Conservation (phyloP, 2,113 vertebrate genomes). For the Catharus bicknelli region DNA sequence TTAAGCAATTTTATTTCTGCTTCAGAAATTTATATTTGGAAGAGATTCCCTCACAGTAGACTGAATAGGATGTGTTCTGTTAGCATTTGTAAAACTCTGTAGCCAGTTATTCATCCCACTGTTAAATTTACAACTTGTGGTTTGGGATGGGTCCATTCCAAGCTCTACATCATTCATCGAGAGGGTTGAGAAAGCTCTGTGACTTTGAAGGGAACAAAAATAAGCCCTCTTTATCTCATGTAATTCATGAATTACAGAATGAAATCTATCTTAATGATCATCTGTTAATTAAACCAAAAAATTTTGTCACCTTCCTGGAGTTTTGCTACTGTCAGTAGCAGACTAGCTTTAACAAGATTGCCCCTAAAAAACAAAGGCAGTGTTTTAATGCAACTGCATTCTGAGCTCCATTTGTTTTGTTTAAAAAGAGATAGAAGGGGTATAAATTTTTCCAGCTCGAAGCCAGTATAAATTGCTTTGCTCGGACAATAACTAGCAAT, state of each 20-base stretch:
- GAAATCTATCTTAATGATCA: neutral
- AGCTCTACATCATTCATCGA: neutral
- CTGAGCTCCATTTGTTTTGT: neutral
- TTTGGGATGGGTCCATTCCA: conserved; percentile 16
- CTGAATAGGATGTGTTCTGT: conserved; percentile 3
- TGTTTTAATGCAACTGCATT: neutral
- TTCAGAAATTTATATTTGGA: conserved; percentile 3
- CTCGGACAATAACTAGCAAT: neutral
- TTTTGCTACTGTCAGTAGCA: neutral
- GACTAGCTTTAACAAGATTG: neutral
- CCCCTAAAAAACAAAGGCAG: neutral
- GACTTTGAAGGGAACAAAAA: neutral
- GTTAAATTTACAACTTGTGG: conserved; percentile 48
- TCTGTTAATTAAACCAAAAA: conserved; percentile 24
- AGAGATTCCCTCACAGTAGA: neutral
- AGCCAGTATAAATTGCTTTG: neutral
- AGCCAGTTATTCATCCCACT: conserved; percentile 15
- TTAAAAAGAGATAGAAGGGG: neutral
- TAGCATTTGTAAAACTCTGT: conserved; percentile 34
- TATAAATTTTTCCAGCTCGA: neutral
- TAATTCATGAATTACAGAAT: neutral
- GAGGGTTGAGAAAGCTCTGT: neutral
- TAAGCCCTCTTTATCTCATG: neutral
- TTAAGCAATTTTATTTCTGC: neutral
- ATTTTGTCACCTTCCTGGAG: neutral